These are phyloP conservation scores for Brachyhypopomus gauderio DNA, from an alignment of 2,113 vertebrate species.

Conservation along the genomic window DNA sequence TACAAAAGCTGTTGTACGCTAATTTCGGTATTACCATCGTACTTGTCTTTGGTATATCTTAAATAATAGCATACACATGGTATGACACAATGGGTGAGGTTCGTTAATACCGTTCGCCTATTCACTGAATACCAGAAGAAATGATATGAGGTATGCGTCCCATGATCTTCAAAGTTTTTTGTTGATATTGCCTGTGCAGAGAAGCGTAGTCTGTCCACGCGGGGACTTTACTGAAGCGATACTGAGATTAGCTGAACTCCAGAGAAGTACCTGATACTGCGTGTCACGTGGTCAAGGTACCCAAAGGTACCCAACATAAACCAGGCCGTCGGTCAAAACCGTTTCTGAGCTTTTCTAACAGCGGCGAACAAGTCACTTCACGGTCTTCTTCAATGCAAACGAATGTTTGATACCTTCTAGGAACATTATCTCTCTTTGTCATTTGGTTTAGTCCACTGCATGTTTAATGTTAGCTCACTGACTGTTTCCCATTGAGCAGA, in stretches of 20 bases:
- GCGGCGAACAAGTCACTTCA: neutral
- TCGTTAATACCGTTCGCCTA: neutral
- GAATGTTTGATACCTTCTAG: conserved; percentile 36
- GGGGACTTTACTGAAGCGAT: no score
- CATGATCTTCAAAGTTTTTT: neutral
- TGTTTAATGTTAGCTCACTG: conserved; percentile 38
- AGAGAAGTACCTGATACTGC: no score
- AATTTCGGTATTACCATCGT: neutral
- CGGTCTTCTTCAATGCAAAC: conserved; percentile 22
- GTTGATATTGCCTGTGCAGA: no score
- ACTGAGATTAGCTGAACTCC: no score
- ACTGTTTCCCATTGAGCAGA: conserved; percentile 9
- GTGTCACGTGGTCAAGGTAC: no score
- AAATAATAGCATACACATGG: neutral
- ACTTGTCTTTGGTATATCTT: neutral
- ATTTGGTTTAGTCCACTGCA: conserved; percentile 48
- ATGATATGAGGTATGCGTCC: neutral
- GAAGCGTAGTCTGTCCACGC: no score
- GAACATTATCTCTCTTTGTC: conserved; percentile 24
- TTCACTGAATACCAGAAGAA: conserved; percentile 13
- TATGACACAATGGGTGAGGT: neutral
- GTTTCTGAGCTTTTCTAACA: neutral
- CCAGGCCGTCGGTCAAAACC: neutral
- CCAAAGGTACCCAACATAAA: no score
- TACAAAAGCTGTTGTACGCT: neutral